Base-by-base conservation (phyloP, 2,113 vertebrate genomes). In the Sakesphorus luctuosus region DNA sequence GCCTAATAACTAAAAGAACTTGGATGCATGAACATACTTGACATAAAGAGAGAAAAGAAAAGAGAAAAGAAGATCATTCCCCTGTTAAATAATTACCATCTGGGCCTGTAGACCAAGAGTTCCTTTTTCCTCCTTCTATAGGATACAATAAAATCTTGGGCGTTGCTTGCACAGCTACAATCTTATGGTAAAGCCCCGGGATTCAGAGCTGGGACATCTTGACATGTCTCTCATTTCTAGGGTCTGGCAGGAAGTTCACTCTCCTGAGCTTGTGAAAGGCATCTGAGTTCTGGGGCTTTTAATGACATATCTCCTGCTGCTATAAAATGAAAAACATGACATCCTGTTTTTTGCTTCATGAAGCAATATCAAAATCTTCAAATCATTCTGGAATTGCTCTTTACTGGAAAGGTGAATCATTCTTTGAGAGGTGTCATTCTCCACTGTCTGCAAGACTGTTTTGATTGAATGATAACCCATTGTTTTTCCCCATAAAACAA, bases 321-420 rank as follows among this genome's bases (percentile, higher is more conserved):
- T 92, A 33, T 43, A 61, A 96, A 94, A 92, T 83, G 24, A 85
- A 79, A 94, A 82, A 35, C 46, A 90, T 25, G 2, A 44, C 43
- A 71, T 69, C 33, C 59, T 66, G 31, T 11, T 62, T 94, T 93
- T 91, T 81, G 47, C 47, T 91, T 90, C 55, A 33, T 61, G 61
- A 81, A 87, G 31, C 26, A 96, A 26, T 78, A 96, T 65, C 49
- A 74, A 74, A 94, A 78, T 74, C 35, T 91, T 92, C 38, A 91
- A 74, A 73, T 14, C 24, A 33, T 89, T 94, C 56, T 78, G 12
- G 16, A 47, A 35, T 59, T 87, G 61, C 52, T 96, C 15, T 95
- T 92, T 91, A 59, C 47, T 86, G 91, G 84, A 94, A 94, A 95
- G 79, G 68, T 50, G 75, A 86, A 50, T 50, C 23, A 61, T 95